These are phyloP conservation scores for Epizoanthus fatuus DNA, from an alignment of 92 coral and sea anemone genomes.

Conservation along the genomic window DNA sequence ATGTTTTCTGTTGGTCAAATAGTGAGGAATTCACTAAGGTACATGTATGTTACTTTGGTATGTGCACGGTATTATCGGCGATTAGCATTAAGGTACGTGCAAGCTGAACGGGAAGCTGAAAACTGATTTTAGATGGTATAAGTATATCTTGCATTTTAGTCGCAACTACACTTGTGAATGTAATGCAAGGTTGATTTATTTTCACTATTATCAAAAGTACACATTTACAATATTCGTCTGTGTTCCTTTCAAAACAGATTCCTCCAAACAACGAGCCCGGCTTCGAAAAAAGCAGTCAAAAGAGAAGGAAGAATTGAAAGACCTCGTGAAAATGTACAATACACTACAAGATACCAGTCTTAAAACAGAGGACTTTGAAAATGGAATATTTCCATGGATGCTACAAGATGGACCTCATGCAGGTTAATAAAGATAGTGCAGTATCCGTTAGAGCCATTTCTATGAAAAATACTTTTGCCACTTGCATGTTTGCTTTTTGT, in stretches of 20 bases:
- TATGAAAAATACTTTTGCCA: too few relatives aligned
- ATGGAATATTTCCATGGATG: conserved; percentile 23
- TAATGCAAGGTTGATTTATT: background rate
- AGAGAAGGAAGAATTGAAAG: background rate
- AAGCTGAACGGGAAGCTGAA: too few relatives aligned
- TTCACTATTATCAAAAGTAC: background rate
- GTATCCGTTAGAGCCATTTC: background rate
- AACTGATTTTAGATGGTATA: too few relatives aligned
- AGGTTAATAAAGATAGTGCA: background rate
- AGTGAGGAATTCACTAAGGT: too few relatives aligned
- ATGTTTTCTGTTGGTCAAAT: background rate
- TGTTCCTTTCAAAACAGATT: background rate
- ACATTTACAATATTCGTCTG: background rate
- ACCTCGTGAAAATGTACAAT: conserved; percentile 16
- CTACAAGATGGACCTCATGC: conserved; percentile 18
- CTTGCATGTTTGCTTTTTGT: background rate
- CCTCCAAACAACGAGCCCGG: conserved; percentile 39
- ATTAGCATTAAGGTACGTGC: too few relatives aligned
- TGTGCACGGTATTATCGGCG: background rate
- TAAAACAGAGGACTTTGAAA: background rate
- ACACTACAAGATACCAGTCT: conserved; percentile 1
- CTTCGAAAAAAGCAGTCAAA: conserved; percentile 32
- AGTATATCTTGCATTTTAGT: background rate
- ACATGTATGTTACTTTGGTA: background rate
- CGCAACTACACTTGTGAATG: background rate